phyloP scores from a whole-genome alignment of 2,888 invertebrate species.

The Lepidocyrtinus sp. region DNA sequence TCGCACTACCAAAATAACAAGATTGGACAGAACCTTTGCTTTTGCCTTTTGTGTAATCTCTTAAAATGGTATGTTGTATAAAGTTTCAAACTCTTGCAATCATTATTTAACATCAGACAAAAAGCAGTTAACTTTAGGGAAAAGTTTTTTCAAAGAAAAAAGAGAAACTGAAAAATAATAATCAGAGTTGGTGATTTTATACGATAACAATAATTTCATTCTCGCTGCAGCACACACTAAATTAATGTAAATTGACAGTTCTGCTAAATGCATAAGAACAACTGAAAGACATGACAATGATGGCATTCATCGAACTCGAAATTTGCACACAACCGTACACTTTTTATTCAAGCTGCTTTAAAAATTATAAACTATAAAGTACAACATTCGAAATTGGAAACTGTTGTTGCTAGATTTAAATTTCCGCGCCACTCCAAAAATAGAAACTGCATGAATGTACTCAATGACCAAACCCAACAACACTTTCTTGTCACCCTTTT shows the following conservation, averaged over 20 bases:
- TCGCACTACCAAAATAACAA: conserved; percentile 6
- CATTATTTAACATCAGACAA: background rate
- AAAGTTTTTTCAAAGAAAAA: background rate
- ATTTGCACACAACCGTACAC: no score
- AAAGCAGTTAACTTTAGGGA: background rate
- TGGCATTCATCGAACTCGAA: no score
- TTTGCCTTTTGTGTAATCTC: conserved; percentile 4
- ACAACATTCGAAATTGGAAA: background rate
- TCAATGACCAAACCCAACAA: background rate
- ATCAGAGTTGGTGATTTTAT: background rate
- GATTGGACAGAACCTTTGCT: background rate
- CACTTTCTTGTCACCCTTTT: background rate
- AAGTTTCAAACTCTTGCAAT: no score
- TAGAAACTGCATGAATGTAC: background rate
- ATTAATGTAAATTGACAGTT: background rate
- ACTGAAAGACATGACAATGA: background rate
- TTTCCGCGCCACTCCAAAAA: background rate
- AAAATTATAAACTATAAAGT: no score
- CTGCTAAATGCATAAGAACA: background rate
- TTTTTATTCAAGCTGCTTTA: no score
- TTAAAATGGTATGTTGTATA: background rate
- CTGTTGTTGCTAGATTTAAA: no score
- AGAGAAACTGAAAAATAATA: background rate
- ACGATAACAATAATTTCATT: background rate
- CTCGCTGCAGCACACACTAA: background rate